Conservation (phyloP, 2,797 vertebrate species). For the Cossypha polioptera region DNA sequence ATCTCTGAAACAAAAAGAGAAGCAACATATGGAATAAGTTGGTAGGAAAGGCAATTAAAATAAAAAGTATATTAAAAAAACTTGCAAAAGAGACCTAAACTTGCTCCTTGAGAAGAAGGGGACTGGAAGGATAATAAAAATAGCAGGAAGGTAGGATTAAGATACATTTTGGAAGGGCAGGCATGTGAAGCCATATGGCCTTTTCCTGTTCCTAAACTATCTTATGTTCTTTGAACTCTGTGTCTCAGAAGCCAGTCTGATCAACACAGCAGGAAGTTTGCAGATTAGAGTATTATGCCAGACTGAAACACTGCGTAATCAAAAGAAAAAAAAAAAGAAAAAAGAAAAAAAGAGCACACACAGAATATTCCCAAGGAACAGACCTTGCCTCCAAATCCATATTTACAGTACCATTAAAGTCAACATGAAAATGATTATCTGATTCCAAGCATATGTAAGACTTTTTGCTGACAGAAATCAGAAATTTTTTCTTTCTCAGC, state of each 20-base stretch:
- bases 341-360: neutral
- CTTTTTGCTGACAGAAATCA: neutral
- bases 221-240: conserved; percentile 64
- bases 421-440: conserved; percentile 4
- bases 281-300: conserved; percentile 56
- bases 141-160: conserved; percentile 66
- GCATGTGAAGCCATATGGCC: conserved; percentile 64
- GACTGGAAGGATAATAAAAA: conserved; percentile 49
- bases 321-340: neutral
- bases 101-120: neutral
- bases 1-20: neutral
- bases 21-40: conserved; percentile 46
- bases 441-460: neutral
- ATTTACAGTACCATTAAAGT: neutral
- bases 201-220: conserved; percentile 63
- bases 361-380: conserved; percentile 24
- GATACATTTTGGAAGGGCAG: conserved; percentile 50
- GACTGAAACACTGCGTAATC: conserved; percentile 53
- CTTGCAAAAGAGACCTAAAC: conserved; percentile 4
- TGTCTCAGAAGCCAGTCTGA: conserved; percentile 50
- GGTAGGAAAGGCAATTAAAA: conserved; percentile 34
- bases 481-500: neutral
- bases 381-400: conserved; percentile 31
- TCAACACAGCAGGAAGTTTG: conserved; percentile 68
- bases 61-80: neutral